phyloP scores from a whole-genome alignment of 2,113 vertebrate genomes.

The Bubo blakistoni region DNA sequence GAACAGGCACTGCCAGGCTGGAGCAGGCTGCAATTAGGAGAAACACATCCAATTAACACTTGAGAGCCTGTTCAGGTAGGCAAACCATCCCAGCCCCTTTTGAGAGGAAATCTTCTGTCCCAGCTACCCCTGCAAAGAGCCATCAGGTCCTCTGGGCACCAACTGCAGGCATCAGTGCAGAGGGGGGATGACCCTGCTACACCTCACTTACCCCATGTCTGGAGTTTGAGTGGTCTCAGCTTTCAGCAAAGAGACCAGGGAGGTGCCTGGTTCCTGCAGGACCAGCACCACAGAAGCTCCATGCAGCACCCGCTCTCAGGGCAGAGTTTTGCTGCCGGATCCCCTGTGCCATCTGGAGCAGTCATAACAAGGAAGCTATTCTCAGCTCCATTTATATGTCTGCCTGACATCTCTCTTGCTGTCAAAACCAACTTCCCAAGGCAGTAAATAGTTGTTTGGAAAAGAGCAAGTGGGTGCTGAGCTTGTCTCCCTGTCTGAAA shows the following conservation, averaged over 20 bases:
- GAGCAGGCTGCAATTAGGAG: neutral
- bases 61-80: neutral
- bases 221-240: neutral
- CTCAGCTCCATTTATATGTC: neutral
- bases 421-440: conserved; percentile 32
- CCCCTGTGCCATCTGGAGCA: conserved; percentile 14
- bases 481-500: neutral
- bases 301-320: fast-evolving
- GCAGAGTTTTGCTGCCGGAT: neutral
- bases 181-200: fast-evolving
- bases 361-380: conserved; percentile 17
- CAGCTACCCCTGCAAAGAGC: neutral
- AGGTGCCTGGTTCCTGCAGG: neutral
- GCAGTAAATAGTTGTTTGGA: conserved; percentile 46
- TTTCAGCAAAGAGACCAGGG: neutral
- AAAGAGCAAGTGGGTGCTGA: conserved; percentile 52
- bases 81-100: neutral
- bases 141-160: fast-evolving
- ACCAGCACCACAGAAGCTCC: neutral
- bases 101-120: neutral
- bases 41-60: neutral
- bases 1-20: neutral
- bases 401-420: conserved; percentile 40
- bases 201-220: neutral
- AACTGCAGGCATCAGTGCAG: neutral